These are phyloP conservation scores for Leucoraja erinaceus DNA, from an alignment of 2,113 vertebrate genomes.

Conservation along the genomic window DNA sequence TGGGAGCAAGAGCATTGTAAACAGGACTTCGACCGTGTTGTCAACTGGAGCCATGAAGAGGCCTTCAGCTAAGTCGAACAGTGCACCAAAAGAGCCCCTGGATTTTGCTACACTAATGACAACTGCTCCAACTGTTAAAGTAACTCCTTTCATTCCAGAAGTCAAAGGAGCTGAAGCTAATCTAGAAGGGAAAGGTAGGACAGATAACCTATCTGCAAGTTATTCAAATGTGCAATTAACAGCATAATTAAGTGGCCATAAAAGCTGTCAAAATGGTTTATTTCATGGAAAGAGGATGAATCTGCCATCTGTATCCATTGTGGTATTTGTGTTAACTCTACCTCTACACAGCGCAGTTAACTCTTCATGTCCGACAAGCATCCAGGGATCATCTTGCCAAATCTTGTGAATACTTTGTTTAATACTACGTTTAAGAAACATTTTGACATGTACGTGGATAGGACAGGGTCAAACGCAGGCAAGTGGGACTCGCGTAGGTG, in stretches of 20 bases:
- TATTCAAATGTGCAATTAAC: not conserved
- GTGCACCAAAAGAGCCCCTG: conserved; percentile 42
- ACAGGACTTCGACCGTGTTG: conserved; percentile 55
- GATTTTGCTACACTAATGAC: conserved; percentile 40
- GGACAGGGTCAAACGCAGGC: too few relatives aligned
- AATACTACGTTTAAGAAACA: too few relatives aligned
- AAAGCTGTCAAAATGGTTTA: not conserved
- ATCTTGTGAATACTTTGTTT: not conserved
- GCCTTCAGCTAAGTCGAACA: conserved; percentile 51
- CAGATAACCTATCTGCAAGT: not conserved
- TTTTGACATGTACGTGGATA: too few relatives aligned
- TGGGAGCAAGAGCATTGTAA: conserved; percentile 58
- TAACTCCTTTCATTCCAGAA: conserved; percentile 47
- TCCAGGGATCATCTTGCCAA: not conserved
- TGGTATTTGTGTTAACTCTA: too few relatives aligned
- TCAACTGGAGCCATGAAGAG: conserved; percentile 52
- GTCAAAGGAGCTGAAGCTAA: conserved; percentile 49
- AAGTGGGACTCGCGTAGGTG: too few relatives aligned
- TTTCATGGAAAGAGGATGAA: not conserved
- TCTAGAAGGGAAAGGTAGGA: conserved; percentile 59
- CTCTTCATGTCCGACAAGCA: not conserved
- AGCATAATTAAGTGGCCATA: not conserved
- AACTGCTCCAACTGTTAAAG: conserved; percentile 42
- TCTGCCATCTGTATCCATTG: not conserved
- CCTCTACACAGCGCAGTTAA: not conserved